Evolutionary conservation across 2,888 invertebrate genomes (phyloP).

Genomic region (Onthophagus sagittarius): DNA sequence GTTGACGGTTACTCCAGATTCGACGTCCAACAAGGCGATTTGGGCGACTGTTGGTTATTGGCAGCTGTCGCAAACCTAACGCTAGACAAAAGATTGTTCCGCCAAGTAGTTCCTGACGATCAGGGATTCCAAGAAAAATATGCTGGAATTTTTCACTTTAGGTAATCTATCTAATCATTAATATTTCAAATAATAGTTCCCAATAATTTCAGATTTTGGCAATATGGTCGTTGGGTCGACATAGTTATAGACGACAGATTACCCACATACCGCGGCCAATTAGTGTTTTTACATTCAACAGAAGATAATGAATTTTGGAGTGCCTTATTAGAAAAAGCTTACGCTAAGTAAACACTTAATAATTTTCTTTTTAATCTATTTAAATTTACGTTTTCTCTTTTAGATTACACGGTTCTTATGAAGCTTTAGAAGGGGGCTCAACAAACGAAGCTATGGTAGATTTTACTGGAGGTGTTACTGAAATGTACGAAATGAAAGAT

Average conservation of each 20-base stretch:
- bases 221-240: conserved; percentile 90
- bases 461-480: conserved; percentile 93
- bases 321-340: conserved; percentile 90
- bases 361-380: neutral
- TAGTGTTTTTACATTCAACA: conserved; percentile 84
- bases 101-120: conserved; percentile 93
- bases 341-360: conserved; percentile 68
- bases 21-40: conserved; percentile 95
- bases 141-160: conserved; percentile 92
- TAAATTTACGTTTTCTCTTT: conserved; percentile 1
- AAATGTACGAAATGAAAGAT: conserved; percentile 84
- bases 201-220: conserved; percentile 73
- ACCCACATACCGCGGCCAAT: conserved; percentile 78
- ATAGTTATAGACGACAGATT: conserved; percentile 90
- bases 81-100: conserved; percentile 79
- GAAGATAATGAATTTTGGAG: conserved; percentile 95
- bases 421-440: conserved; percentile 93
- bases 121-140: conserved; percentile 92
- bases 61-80: conserved; percentile 95
- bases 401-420: conserved; percentile 94
- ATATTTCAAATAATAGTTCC: neutral
- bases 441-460: conserved; percentile 99
- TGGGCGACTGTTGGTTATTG: conserved; percentile 95
- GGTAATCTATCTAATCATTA: conserved; percentile 50
- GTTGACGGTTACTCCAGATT: conserved; percentile 94